These are phyloP conservation scores for Trachymyrmex cornetzi DNA, from an alignment of 1,140 invertebrate species.

Conservation along the genomic window DNA sequence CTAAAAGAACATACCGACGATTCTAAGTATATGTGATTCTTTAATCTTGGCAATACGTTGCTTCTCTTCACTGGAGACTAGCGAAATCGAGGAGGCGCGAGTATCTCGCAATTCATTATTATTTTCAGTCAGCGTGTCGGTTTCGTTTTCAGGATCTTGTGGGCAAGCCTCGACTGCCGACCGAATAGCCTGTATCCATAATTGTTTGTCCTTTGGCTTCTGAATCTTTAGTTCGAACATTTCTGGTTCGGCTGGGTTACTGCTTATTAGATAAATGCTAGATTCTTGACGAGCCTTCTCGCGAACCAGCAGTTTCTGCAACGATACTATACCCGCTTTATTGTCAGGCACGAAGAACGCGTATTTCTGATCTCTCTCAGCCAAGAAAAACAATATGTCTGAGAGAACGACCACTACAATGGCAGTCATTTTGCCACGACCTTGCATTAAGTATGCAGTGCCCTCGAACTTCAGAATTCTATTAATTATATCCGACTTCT, in stretches of 20 bases:
- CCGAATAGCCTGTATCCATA: conserved; percentile 95
- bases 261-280: conserved; percentile 96
- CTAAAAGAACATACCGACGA: conserved; percentile 88
- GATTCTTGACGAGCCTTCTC: conserved; percentile 97
- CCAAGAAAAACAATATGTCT: conserved; percentile 96
- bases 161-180: conserved; percentile 91
- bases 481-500: conserved; percentile 97
- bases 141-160: conserved; percentile 89
- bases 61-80: conserved; percentile 91
- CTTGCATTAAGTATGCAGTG: conserved; percentile 93
- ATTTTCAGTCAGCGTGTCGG: conserved; percentile 87
- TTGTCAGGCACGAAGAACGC: conserved; percentile 95
- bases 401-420: conserved; percentile 96
- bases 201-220: conserved; percentile 94
- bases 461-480: conserved; percentile 95
- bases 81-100: conserved; percentile 81
- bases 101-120: conserved; percentile 81
- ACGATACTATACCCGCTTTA: conserved; percentile 96
- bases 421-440: conserved; percentile 93
- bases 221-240: conserved; percentile 98
- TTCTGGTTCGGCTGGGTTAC: conserved; percentile 94
- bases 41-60: conserved; percentile 91
- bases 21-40: conserved; percentile 90
- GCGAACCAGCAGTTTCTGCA: conserved; percentile 96
- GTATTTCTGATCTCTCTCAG: conserved; percentile 94